phyloP scores from a whole-genome alignment of 2,113 vertebrate genomes.

The Myrmecobius fasciatus region DNA sequence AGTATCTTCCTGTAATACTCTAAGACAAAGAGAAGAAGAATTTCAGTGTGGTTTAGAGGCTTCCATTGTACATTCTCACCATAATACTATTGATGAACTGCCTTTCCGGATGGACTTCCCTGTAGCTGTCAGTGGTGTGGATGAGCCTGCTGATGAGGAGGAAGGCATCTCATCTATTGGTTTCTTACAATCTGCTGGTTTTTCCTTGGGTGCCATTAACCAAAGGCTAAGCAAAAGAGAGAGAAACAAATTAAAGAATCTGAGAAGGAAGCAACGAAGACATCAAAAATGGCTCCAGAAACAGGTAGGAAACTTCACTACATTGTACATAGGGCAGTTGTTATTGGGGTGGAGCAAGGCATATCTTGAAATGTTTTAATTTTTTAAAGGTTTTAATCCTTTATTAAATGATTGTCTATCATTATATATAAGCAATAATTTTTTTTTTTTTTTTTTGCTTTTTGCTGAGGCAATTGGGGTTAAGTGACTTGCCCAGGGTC shows the following conservation, averaged over 20 bases:
- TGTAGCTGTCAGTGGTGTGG: conserved; percentile 58
- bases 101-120: conserved; percentile 76
- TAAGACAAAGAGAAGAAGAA: conserved; percentile 74
- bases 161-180: conserved; percentile 47
- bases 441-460: too few species aligned
- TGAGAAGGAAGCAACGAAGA: conserved; percentile 87
- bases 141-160: conserved; percentile 67
- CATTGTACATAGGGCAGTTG: conserved; percentile 26
- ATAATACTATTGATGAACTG: conserved; percentile 47
- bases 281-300: conserved; percentile 87
- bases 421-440: conserved; percentile 9
- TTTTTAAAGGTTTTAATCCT: conserved; percentile 26
- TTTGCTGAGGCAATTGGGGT: too few species aligned
- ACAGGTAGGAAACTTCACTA: conserved; percentile 77
- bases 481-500: too few species aligned
- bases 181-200: conserved; percentile 56
- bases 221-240: conserved; percentile 86
- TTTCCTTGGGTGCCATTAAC: conserved; percentile 69
- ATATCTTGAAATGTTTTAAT: conserved; percentile 10
- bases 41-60: conserved; percentile 76
- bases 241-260: conserved; percentile 88
- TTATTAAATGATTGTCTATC: conserved; percentile 24
- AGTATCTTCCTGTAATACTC: conserved; percentile 67
- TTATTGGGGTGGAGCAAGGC: not conserved
- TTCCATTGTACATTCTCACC: conserved; percentile 69